Conservation (phyloP, 2,113 vertebrate species). For the Pipra filicauda region DNA sequence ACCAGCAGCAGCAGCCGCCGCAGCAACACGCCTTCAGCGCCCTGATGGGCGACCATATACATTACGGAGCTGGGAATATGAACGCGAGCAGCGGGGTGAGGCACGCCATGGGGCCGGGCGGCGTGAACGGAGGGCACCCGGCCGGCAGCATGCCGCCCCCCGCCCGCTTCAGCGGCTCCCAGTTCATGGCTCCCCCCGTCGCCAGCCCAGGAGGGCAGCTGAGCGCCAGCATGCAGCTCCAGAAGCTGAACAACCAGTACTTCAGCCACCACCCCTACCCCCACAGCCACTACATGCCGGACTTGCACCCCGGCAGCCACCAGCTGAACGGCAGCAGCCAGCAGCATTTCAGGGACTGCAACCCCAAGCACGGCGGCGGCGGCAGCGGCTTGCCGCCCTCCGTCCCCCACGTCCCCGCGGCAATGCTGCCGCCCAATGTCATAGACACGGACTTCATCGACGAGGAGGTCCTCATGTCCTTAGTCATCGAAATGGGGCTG, state of each 20-base stretch:
- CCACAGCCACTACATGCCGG: slow-evolving; percentile 86
- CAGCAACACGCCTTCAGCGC: slow-evolving; percentile 82
- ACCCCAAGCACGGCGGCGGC: slow-evolving; percentile 79
- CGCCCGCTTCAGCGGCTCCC: slow-evolving; percentile 80
- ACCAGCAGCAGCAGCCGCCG: slow-evolving; percentile 71
- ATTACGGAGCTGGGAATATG: slow-evolving; percentile 82
- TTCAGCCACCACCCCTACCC: slow-evolving; percentile 85
- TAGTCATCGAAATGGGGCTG: slow-evolving; percentile 90
- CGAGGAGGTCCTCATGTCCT: slow-evolving; percentile 90
- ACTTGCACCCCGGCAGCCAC: slow-evolving; percentile 84
- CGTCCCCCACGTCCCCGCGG: slow-evolving; percentile 81
- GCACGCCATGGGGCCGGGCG: slow-evolving; percentile 81
- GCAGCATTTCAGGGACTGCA: slow-evolving; percentile 87
- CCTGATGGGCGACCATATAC: slow-evolving; percentile 84
- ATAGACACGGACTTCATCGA: slow-evolving; percentile 92
- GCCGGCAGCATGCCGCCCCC: slow-evolving; percentile 75
- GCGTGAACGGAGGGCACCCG: slow-evolving; percentile 79
- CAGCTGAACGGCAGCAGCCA: slow-evolving; percentile 83
- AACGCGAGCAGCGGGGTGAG: slow-evolving; percentile 79
- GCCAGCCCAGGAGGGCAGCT: slow-evolving; percentile 82
- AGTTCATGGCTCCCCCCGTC: slow-evolving; percentile 79
- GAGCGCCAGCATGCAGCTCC: slow-evolving; percentile 88
- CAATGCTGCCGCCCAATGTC: slow-evolving; percentile 90
- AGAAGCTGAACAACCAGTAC: slow-evolving; percentile 91
- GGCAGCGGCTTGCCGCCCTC: slow-evolving; percentile 72